These are phyloP conservation scores for Amphiprion clarkii DNA, from an alignment of 2,797 vertebrate species.

Conservation along the genomic window DNA sequence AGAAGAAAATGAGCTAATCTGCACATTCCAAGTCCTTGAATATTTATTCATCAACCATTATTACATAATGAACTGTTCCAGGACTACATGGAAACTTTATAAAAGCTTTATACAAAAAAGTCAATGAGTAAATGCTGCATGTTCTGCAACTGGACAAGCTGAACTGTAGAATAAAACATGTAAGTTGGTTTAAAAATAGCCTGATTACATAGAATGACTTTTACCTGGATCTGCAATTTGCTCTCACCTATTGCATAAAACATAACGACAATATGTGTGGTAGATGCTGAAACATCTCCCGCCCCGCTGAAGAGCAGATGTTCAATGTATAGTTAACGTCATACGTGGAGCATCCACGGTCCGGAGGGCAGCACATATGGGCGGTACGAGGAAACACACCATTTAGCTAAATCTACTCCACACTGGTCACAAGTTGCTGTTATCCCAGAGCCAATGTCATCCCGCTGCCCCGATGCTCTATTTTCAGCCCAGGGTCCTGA, in stretches of 20 bases:
- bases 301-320: constrained; percentile 48
- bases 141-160: neutral
- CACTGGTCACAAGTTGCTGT: constrained; percentile 69
- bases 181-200: too few species aligned
- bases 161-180: too few species aligned
- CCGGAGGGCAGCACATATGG: constrained; percentile 71
- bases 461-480: constrained; percentile 74
- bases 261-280: neutral
- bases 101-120: neutral
- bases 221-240: neutral
- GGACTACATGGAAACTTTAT: neutral
- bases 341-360: constrained; percentile 32
- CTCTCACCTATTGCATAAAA: neutral
- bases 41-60: neutral
- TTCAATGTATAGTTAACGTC: constrained; percentile 25
- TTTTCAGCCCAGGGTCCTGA: constrained; percentile 82
- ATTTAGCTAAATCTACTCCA: constrained; percentile 78
- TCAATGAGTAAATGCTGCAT: too few species aligned
- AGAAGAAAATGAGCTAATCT: too few species aligned
- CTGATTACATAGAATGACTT: neutral
- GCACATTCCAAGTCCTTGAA: neutral
- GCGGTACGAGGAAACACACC: constrained; percentile 56
- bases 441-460: constrained; percentile 75
- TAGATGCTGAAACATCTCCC: constrained; percentile 6
- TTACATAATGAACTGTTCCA: neutral